phyloP scores from a whole-genome alignment of 2,113 vertebrate species.

The Heptranchias perlo region DNA sequence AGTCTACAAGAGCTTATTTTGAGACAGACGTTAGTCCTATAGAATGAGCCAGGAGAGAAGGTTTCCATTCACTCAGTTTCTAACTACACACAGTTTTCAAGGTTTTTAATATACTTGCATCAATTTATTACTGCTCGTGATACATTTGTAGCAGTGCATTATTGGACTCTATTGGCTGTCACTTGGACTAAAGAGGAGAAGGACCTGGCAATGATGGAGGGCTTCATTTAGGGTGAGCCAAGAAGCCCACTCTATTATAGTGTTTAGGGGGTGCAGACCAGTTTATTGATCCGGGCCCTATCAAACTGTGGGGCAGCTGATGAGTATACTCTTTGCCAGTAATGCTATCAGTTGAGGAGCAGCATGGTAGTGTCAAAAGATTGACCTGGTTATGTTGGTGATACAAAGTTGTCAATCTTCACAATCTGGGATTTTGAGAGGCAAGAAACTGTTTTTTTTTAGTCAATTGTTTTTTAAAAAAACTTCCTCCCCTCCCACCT shows the following conservation, averaged over 20 bases:
- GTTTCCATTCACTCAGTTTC: not conserved
- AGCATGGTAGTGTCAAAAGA: not conserved
- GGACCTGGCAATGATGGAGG: not conserved
- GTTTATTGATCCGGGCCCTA: not conserved
- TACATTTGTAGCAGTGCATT: not conserved
- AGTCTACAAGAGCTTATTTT: not conserved
- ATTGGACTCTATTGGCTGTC: not conserved
- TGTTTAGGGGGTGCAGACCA: too few relatives aligned
- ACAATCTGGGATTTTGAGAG: not conserved
- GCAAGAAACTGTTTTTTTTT: not conserved
- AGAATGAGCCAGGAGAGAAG: not conserved
- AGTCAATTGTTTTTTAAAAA: not conserved
- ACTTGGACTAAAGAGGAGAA: not conserved
- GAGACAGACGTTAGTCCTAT: not conserved
- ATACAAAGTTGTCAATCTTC: not conserved
- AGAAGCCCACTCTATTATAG: not conserved
- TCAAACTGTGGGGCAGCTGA: not conserved
- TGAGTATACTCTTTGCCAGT: not conserved
- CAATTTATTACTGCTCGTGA: not conserved
- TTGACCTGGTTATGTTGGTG: not conserved
- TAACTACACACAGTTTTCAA: not conserved
- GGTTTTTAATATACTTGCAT: not conserved
- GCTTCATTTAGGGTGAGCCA: not conserved
- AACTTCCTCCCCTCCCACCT: not conserved
- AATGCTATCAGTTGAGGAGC: not conserved